phyloP scores from a whole-genome alignment of 1,140 invertebrate genomes.

The Aphidius ervi region DNA sequence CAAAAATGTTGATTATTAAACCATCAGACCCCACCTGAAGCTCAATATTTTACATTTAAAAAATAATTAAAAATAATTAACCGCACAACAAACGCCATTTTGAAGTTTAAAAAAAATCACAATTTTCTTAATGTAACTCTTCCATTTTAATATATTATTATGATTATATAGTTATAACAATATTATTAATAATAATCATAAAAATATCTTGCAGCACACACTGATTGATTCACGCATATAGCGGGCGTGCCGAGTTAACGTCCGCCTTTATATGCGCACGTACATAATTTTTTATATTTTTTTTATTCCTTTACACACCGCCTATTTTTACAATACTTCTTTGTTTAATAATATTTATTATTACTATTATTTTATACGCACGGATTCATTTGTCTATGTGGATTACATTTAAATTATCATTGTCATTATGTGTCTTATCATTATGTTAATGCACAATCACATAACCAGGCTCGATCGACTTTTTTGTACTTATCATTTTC shows the following conservation, averaged over 20 bases:
- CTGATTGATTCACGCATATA: conserved; percentile 7
- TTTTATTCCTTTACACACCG: background rate
- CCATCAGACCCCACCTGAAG: no score
- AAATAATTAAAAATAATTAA: no score
- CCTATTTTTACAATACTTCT: background rate
- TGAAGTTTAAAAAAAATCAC: no score
- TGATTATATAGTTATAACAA: no score
- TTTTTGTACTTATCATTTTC: background rate
- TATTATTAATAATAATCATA: no score
- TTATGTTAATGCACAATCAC: conserved; percentile 29
- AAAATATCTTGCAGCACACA: background rate
- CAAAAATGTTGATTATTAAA: no score
- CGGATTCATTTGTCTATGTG: conserved; percentile 19
- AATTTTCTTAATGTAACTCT: no score
- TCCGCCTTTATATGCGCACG: conserved; percentile 12
- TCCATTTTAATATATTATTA: no score
- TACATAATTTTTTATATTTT: conserved; percentile 8
- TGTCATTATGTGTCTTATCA: conserved; percentile 39
- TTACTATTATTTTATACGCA: background rate
- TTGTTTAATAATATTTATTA: background rate
- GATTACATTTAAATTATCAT: conserved; percentile 30
- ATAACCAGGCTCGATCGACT: conserved; percentile 22
- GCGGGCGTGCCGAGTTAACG: conserved; percentile 13
- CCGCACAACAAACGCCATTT: no score
- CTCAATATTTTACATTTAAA: no score